phyloP scores from a whole-genome alignment of 1,140 invertebrate genomes.

The Pseudomyrmex gracilis region DNA sequence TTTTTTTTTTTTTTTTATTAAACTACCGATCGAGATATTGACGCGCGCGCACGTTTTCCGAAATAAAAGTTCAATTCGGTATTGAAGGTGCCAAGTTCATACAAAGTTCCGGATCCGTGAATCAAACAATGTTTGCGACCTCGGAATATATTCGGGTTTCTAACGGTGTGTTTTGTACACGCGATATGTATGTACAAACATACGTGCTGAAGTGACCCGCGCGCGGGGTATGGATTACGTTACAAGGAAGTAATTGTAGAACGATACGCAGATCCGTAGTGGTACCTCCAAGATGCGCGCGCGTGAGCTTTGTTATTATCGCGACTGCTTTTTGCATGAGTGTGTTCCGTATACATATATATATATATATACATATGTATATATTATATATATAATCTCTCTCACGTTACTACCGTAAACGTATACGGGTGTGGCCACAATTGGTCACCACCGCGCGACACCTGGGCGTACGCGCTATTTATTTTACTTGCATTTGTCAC shows the following conservation, averaged over 20 bases:
- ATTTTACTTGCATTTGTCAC: neutral
- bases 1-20: too few species aligned
- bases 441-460: slow-evolving; percentile 42
- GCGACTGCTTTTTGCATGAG: slow-evolving; percentile 58
- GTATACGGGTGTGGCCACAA: slow-evolving; percentile 55
- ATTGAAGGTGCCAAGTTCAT: neutral
- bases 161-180: slow-evolving; percentile 31
- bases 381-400: slow-evolving; percentile 67
- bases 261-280: slow-evolving; percentile 50
- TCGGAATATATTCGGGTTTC: slow-evolving; percentile 14
- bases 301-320: slow-evolving; percentile 66
- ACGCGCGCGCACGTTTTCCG: too few species aligned
- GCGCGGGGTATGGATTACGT: slow-evolving; percentile 54
- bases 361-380: slow-evolving; percentile 38
- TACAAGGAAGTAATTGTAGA: slow-evolving; percentile 67
- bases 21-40: too few species aligned
- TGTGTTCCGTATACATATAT: slow-evolving; percentile 37
- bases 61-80: neutral
- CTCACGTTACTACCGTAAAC: slow-evolving; percentile 67
- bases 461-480: neutral
- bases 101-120: neutral
- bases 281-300: slow-evolving; percentile 54
- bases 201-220: neutral
- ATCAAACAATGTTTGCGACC: neutral
- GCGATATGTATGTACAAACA: slow-evolving; percentile 20